Base-by-base conservation (phyloP, 1,140 invertebrate species). In the Bilobella aurantiaca region DNA sequence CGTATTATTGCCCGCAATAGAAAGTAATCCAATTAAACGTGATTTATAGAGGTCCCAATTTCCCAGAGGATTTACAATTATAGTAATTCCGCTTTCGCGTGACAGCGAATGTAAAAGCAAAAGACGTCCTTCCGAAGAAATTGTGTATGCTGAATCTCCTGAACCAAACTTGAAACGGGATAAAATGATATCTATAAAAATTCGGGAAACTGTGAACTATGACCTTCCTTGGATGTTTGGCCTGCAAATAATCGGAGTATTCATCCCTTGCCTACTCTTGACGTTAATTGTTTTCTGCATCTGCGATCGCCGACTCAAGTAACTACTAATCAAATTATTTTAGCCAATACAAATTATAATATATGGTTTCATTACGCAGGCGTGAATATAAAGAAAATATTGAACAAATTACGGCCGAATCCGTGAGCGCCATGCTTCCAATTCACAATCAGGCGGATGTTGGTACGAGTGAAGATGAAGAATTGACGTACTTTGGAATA, bases 11-110 rank as follows among this genome's bases (percentile, higher is more conserved):
- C 16, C 16, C 28, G 28, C 14, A 14, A 21, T 59, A 28, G 16
- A 29, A 29, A 3, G 8, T 59, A 8, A n/a, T 25, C 23, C 25
- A 23, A 56, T 23, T 56, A n/a, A n/a, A n/a, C 25, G 5, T 56
- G 25, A 62, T 42, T 62, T 62, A 27, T 29, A 62, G 59, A 62
- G 30, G 46, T 30, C 14, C 12, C 31, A 62, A 21, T 62, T 42
- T 46, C 31, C 31, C 3, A 62, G 46, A 62, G 59, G 59, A 46
- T 25, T 62, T 14, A 28, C 37, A 46, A 62, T 62, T 31, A 25
- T 62, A 3, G n/a, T 62, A 18, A 37, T 62, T 5, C 59, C 59
- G 14, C 29, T 34, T 3, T 62, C 29, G 12, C 37, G 32, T 46
- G 59, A 62, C 30, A 25, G 27, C 3, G 37, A 37, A 2, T 62